Evolutionary conservation across 2,113 vertebrate genomes (phyloP).

Genomic region (Bubo bubo): DNA sequence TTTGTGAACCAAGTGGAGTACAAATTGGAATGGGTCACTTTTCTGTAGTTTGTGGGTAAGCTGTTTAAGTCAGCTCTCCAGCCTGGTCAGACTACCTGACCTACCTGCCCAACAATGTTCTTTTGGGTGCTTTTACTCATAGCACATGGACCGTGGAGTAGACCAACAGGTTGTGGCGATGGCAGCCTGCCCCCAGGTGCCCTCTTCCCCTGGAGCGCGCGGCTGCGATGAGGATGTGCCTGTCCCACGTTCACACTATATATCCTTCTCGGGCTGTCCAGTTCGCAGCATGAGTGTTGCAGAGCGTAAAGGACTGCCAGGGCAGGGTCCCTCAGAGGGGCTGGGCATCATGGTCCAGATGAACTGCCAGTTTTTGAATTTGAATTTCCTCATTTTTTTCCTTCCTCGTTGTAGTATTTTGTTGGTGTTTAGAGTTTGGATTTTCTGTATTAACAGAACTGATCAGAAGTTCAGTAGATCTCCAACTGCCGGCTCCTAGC

Average conservation of each 20-base stretch:
- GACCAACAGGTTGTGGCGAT: neutral
- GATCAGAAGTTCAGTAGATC: neutral
- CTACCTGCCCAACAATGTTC: neutral
- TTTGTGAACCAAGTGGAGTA: rapidly evolving
- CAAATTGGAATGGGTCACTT: neutral
- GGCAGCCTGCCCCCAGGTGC: neutral
- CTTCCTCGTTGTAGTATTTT: neutral
- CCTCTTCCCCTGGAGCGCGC: rapidly evolving
- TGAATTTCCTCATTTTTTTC: neutral
- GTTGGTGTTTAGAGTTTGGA: neutral
- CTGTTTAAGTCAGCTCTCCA: neutral
- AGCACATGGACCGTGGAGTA: rapidly evolving
- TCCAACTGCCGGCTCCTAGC: neutral
- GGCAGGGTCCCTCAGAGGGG: neutral
- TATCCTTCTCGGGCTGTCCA: neutral
- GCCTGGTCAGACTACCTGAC: neutral
- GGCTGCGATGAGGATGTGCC: rapidly evolving
- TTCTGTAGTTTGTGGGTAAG: neutral
- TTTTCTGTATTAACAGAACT: conserved; percentile 1
- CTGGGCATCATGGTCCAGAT: neutral
- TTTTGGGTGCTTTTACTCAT: neutral
- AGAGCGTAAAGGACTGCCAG: neutral
- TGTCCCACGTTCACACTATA: neutral
- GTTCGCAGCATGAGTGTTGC: neutral
- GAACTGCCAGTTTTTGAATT: neutral